Evolutionary conservation across 2,113 vertebrate species (phyloP), one percentile per base, ranked within the genome.

Genomic region (Columba janthina): DNA sequence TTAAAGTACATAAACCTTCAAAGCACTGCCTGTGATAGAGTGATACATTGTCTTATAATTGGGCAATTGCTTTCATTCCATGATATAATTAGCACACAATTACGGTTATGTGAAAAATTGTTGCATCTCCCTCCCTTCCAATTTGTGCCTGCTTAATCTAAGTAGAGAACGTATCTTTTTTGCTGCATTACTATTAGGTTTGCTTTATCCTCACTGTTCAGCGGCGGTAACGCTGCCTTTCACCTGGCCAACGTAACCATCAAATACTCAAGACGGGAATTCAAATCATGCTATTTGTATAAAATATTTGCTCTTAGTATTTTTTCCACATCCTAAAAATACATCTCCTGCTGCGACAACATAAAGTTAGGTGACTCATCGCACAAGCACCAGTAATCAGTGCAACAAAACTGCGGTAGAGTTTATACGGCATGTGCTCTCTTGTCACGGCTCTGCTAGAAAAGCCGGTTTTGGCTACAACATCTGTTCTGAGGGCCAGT

Each of bases 51-150:
- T 95, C 94, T 95, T 96, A 96, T 96, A 96, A 92, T 94, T 92
- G 85, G 93, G 93, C 89, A 95, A 96, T 96, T 97, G 92, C 95
- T 96, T 96, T 92, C 91, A 84, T 96, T 96, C 93, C 85, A 31
- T 96, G 95, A 94, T 96, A 93, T 94, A 95, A 95, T 94, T 97
- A 96, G 96, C 93, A 95, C 89, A 97, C 93, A 91, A 94, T 97
- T 95, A 96, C 78, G 94, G 93, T 85, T 96, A 94, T 85, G 96
- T 94, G 94, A 95, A 92, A 94, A 97, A 95, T 95, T 17, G 10
- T 85, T 94, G 83, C 85, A 74, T 93, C 91, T 90, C 94, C 89
- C 88, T 93, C 92, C 90, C 92, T 93, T 85, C 88, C 87, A 87
- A 78, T 94, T 92, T 96, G 84, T 94, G 96, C 89, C 76, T 89